Base-by-base conservation (phyloP, 2,888 invertebrate species). In the Mesoligia furuncula region DNA sequence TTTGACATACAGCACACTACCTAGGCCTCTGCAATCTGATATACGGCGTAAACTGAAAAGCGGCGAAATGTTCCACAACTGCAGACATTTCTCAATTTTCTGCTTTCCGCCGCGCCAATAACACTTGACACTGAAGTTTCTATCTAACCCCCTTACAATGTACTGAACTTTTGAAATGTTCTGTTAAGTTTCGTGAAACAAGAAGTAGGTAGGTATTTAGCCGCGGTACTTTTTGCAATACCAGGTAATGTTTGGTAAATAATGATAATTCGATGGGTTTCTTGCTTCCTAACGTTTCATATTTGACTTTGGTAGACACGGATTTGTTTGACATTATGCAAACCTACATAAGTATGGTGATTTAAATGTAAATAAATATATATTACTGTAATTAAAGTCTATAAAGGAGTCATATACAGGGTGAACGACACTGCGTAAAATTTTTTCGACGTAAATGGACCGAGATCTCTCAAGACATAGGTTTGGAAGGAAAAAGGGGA, bases 61-160 rank as follows among this genome's bases (percentile, higher is more conserved):
- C 62, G 20, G 61, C n/a, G 61, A 69, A 66, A 59, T 20, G 27
- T 62, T 73, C 66, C 54, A 61, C 59, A 17, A 67, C 39, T 36
- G 65, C 67, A 57, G 51, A 72, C 67, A 73, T 74, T 79, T 66
- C 59, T 73, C 57, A 69, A 76, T 75, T 74, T 80, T 78, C 70
- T 66, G 64, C 64, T 57, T 71, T 61, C 48, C 48, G 15, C 48
- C 51, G n/a, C 39, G 67, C 36, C 39, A 68, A 73, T 75, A 51
- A 20, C 24, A 65, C 39, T 70, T 45, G 31, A 65, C 64, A 45
- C 24, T 31, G 27, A n/a, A 15, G 24, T 73, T 69, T 24, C 36
- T 65, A 64, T 71, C 45, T 31, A n/a, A 39, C 42, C 24, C 36
- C n/a, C 5, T 36, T 69, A 39, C n/a, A 59, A 39, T 31, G 24